Evolutionary conservation across 2,797 vertebrate genomes (phyloP), one percentile per base, ranked within the genome.

Genomic region (Furcifer pardalis): DNA sequence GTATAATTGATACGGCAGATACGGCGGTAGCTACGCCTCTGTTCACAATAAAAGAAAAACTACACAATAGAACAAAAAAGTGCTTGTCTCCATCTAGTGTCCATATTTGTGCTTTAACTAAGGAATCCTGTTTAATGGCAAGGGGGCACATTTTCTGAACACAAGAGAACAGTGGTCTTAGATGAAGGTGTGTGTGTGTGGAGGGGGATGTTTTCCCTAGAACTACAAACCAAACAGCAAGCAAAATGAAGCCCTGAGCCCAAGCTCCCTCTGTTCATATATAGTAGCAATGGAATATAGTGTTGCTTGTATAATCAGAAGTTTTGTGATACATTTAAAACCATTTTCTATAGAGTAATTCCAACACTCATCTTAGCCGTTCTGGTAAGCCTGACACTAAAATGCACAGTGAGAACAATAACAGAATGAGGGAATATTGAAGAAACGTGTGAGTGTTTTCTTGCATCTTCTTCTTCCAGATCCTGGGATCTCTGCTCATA

Each of bases 71-170:
- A 44, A 72, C 75, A 60, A 46, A 56, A 92, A 78, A 93, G 86
- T 62, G 66, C 84, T 87, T 95, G 92, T 93, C 93, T 93, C 95
- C 94, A 94, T 77, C 95, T 95, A 94, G 94, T 88, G 95, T 92
- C 84, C 87, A 77, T 46, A 79, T 0, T 0, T 30, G 82, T 89
- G 59, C 40, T 7, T 13, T 86, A n/a, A 62, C n/a, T n/a, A 3
- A 0, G 13, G 40, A 86, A 69, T 25, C 60, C 59, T 2, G 0
- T 1, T 7, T 25, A 74, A 56, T 56, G 52, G 2, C 10, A 10
- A 49, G 27, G n/a, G 66, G 49, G 73, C 65, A 82, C 44, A 56
- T 81, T 83, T 52, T 46, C 15, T 83, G 40, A 79, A 63, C 1
- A 8, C 0, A 77, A 44, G 56, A 52, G 3, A 25, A 21, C 40